A percentile compares a stretch with the other conserved stretches of the same genome.
phyloP scores from a whole-genome alignment of 1,140 invertebrate species.

The Kradibia gibbosae region DNA sequence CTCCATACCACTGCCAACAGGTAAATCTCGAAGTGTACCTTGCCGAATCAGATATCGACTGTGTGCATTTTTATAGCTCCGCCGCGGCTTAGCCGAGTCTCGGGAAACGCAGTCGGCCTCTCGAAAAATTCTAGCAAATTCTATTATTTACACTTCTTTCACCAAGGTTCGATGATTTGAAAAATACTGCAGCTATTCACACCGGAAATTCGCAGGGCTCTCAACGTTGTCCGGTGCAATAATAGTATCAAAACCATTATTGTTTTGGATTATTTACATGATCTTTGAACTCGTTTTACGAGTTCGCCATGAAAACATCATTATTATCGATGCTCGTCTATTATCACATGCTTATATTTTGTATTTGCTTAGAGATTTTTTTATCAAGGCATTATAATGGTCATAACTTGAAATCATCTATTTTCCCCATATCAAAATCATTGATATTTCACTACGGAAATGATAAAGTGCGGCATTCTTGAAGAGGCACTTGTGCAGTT shows the following conservation, averaged over 20 bases:
- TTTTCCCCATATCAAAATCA: no score
- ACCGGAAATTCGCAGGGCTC: conserved; percentile 1
- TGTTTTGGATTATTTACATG: no score
- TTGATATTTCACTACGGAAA: no score
- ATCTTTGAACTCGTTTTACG: no score
- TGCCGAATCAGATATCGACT: not conserved
- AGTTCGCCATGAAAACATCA: no score
- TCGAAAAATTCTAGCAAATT: not conserved
- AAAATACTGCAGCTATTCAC: not conserved
- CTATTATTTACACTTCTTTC: not conserved
- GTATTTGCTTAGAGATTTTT: no score
- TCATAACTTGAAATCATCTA: no score
- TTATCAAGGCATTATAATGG: no score
- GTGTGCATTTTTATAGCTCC: not conserved
- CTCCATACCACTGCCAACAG: not conserved
- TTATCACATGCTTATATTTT: no score
- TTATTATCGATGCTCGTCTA: no score
- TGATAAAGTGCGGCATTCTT: no score
- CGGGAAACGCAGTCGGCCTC: not conserved
- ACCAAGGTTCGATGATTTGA: not conserved
- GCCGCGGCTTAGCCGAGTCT: not conserved
- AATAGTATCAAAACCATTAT: not conserved
- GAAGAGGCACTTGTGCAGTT: no score
- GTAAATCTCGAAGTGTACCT: not conserved
- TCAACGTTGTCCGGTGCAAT: not conserved